phyloP scores from a whole-genome alignment of 2,888 invertebrate genomes.

The Scaptomyza polygonia region DNA sequence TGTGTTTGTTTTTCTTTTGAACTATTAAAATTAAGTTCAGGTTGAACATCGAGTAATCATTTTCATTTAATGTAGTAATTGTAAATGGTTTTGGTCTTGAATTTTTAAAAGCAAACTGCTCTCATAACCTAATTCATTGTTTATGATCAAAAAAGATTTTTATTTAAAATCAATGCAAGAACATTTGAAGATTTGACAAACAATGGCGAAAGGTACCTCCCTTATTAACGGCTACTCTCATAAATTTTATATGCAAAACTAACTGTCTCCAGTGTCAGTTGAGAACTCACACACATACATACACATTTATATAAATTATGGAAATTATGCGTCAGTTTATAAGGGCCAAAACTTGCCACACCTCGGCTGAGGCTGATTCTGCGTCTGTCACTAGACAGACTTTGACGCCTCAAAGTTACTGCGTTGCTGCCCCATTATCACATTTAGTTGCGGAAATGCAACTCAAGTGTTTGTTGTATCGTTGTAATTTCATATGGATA shows the following conservation, averaged over 20 bases:
- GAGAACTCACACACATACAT: slow-evolving; percentile 15
- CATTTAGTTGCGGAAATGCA: slow-evolving; percentile 61
- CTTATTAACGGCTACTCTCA: not conserved
- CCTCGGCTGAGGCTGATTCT: slow-evolving; percentile 24
- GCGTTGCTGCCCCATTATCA: slow-evolving; percentile 49
- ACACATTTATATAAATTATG: slow-evolving; percentile 49
- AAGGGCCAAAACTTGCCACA: slow-evolving; percentile 34
- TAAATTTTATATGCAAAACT: slow-evolving; percentile 28
- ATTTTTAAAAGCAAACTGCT: no score
- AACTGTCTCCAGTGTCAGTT: slow-evolving; percentile 30
- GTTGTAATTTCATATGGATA: slow-evolving; percentile 68
- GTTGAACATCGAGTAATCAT: no score
- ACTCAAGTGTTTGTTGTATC: slow-evolving; percentile 63
- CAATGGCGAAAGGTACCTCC: not conserved
- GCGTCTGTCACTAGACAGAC: slow-evolving; percentile 25
- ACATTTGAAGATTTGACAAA: slow-evolving; percentile 19
- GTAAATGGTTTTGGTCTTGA: no score
- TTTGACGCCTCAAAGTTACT: slow-evolving; percentile 40
- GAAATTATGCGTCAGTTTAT: slow-evolving; percentile 48
- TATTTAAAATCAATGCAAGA: not conserved
- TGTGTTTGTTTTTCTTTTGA: no score
- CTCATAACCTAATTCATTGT: no score
- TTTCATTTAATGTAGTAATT: no score
- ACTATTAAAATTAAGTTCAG: no score
- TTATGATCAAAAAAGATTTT: no score